A percentile compares a stretch with the other conserved stretches of the same genome.
These are phyloP conservation scores for Eciton burchellii DNA, from an alignment of 1,140 invertebrate genomes.

Conservation along the genomic window DNA sequence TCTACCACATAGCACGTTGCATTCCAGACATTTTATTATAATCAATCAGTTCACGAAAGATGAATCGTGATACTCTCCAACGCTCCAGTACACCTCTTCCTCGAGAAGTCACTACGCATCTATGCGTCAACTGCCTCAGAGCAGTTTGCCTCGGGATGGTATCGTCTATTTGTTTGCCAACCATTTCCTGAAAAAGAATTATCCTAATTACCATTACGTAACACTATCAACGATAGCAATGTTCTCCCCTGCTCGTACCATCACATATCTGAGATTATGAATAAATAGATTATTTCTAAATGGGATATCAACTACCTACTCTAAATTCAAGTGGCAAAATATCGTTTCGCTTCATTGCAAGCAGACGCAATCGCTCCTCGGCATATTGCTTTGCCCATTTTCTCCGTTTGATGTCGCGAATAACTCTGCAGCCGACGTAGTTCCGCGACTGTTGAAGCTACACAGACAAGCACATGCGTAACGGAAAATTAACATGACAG, in stretches of 20 bases:
- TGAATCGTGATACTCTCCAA: conserved; percentile 94
- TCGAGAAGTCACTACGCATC: conserved; percentile 94
- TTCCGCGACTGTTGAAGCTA: conserved; percentile 88
- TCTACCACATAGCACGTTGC: conserved; percentile 94
- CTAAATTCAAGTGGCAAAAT: conserved; percentile 92
- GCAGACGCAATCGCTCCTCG: conserved; percentile 90
- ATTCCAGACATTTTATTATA: conserved; percentile 95
- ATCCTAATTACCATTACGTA: not conserved
- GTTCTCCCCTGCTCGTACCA: not conserved
- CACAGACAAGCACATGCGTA: conserved; percentile 3
- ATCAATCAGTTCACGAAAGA: conserved; percentile 95
- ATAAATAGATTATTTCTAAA: not conserved
- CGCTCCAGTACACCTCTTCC: conserved; percentile 90
- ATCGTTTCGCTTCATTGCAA: conserved; percentile 92
- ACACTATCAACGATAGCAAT: not conserved
- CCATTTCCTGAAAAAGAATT: conserved; percentile 43
- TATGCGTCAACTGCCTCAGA: conserved; percentile 87
- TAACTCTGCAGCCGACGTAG: conserved; percentile 43
- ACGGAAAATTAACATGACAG: not conserved
- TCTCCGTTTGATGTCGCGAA: conserved; percentile 92
- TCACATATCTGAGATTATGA: not conserved
- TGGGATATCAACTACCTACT: conserved; percentile 81
- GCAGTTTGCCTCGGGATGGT: conserved; percentile 91
- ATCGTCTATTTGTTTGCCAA: conserved; percentile 49
- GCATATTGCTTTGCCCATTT: conserved; percentile 90